A percentile compares a stretch with the other conserved stretches of the same genome.
These are phyloP conservation scores for Stomatorhinus walkeri DNA, from an alignment of 2,797 vertebrate genomes.

Conservation along the genomic window DNA sequence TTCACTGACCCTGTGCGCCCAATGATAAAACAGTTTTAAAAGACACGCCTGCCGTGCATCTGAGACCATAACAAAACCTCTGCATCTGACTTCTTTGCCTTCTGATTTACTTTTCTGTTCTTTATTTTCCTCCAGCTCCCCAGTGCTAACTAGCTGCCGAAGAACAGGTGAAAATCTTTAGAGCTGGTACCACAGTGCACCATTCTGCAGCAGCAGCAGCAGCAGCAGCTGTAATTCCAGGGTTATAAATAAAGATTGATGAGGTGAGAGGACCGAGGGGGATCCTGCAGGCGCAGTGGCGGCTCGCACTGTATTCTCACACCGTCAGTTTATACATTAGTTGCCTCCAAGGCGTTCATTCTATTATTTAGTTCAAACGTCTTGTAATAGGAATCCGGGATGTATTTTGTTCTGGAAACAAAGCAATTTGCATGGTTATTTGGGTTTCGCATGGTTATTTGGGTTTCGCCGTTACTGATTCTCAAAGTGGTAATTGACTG, in stretches of 20 bases:
- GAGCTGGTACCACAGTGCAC: slow-evolving; percentile 56
- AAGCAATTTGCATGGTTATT: slow-evolving; percentile 16
- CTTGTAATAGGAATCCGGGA: slow-evolving; percentile 14
- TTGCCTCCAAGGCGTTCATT: slow-evolving; percentile 8
- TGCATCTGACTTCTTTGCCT: slow-evolving; percentile 60
- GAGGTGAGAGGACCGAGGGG: slow-evolving; percentile 35
- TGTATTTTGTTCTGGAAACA: slow-evolving; percentile 12
- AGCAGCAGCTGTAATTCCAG: slow-evolving; percentile 55
- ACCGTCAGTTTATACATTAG: slow-evolving; percentile 18
- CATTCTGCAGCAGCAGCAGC: slow-evolving; percentile 49
- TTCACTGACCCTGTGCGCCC: not conserved
- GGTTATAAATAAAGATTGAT: slow-evolving; percentile 63
- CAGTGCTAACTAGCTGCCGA: slow-evolving; percentile 44
- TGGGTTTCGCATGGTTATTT: not conserved
- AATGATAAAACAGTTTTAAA: slow-evolving; percentile 22
- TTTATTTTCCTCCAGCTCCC: slow-evolving; percentile 19
- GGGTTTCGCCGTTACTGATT: not conserved
- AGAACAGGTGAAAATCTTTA: slow-evolving; percentile 53
- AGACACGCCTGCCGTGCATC: slow-evolving; percentile 14
- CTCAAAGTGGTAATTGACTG: slow-evolving; percentile 16
- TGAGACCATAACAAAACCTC: slow-evolving; percentile 54
- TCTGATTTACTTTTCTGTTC: slow-evolving; percentile 27
- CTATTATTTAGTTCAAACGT: slow-evolving; percentile 7
- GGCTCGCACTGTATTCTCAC: slow-evolving; percentile 8
- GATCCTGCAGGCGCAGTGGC: not conserved